Conservation (phyloP, 2,113 vertebrate genomes). For the Hyla sarda region DNA sequence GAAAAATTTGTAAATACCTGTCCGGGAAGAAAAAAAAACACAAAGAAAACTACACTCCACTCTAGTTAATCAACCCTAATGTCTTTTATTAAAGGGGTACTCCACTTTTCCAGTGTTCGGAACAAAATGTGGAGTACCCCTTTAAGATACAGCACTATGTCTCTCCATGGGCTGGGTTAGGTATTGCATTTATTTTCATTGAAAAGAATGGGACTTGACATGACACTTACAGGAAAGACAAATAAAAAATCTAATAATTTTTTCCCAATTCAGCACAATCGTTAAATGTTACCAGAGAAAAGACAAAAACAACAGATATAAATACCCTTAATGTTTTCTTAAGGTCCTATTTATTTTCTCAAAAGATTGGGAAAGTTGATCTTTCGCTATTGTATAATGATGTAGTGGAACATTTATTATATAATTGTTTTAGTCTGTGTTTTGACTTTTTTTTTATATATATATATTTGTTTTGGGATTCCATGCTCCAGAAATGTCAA, state of each 20-base stretch:
- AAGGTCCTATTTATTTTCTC: background rate
- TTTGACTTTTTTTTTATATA: background rate
- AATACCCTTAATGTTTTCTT: background rate
- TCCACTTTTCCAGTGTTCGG: too few species aligned
- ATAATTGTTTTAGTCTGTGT: conserved; percentile 3
- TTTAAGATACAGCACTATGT: background rate
- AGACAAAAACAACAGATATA: background rate
- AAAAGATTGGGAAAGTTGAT: background rate
- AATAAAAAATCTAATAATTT: background rate
- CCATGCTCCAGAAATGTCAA: background rate
- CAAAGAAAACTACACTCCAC: too few species aligned
- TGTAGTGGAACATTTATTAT: conserved; percentile 16
- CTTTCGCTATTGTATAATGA: background rate
- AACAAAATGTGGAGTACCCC: too few species aligned
- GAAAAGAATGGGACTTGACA: background rate
- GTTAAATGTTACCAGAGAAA: background rate
- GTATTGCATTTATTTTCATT: background rate
- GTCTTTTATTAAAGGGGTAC: too few species aligned
- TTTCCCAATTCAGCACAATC: background rate
- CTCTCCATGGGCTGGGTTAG: background rate
- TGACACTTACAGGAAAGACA: background rate
- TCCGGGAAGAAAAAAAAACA: too few species aligned
- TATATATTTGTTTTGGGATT: background rate
- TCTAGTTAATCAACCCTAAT: too few species aligned
- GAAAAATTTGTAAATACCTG: too few species aligned